A percentile compares a stretch with the other conserved stretches of the same genome.
These are phyloP conservation scores for Papilio glaucus DNA, from an alignment of 1,140 invertebrate species.

Conservation along the genomic window DNA sequence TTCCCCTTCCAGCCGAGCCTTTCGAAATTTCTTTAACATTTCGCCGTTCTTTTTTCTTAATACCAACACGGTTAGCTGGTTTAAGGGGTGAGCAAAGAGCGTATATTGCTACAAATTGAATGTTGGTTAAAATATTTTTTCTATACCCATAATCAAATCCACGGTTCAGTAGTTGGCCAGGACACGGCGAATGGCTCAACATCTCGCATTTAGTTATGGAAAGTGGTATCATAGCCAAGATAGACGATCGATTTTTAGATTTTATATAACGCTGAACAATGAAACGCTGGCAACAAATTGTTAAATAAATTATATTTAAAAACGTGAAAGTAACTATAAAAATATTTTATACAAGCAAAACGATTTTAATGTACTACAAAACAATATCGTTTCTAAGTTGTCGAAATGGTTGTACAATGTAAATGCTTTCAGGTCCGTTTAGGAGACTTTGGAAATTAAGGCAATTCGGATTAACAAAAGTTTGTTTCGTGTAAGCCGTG, in stretches of 20 bases:
- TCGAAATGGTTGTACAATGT: background rate
- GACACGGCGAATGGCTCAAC: no score
- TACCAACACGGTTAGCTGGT: conserved; percentile 38
- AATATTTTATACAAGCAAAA: no score
- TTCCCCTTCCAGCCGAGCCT: conserved; percentile 53
- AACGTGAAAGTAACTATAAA: no score
- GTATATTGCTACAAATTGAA: background rate
- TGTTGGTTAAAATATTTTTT: no score
- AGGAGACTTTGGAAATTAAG: background rate
- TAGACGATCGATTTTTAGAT: no score
- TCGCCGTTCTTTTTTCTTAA: conserved; percentile 46
- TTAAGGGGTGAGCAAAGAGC: background rate
- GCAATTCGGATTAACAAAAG: conserved; percentile 1
- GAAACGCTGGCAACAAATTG: no score
- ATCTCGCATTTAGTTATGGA: no score
- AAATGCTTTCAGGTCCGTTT: background rate
- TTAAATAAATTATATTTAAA: no score
- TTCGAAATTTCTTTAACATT: conserved; percentile 55
- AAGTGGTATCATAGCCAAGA: no score
- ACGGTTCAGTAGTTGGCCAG: no score
- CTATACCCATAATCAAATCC: no score
- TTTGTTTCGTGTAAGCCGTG: conserved; percentile 8
- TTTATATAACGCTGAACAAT: no score
- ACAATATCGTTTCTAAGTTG: background rate
- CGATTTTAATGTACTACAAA: background rate